Conservation (phyloP, 2,888 invertebrate species). For the Euproctis similis region DNA sequence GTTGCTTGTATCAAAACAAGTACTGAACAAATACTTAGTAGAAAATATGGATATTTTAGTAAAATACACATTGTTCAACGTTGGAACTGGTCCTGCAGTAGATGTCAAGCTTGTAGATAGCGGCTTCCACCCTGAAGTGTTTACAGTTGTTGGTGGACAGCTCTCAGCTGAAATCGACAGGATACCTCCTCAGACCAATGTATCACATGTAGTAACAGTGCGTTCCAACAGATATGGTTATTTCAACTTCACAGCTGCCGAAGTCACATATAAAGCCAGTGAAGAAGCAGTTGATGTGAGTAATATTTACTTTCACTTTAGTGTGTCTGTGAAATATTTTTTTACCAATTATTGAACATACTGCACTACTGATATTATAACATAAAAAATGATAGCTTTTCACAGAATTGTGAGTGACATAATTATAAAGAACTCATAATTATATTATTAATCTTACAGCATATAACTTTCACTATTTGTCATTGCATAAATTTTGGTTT, state of each 20-base stretch:
- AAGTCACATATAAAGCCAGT: conserved; percentile 89
- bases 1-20: conserved; percentile 93
- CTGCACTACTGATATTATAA: too few relatives aligned
- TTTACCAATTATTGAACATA: too few relatives aligned
- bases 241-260: conserved; percentile 98
- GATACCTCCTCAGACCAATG: conserved; percentile 94
- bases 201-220: conserved; percentile 94
- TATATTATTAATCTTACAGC: too few relatives aligned
- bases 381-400: too few relatives aligned
- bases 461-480: too few relatives aligned
- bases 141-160: conserved; percentile 92
- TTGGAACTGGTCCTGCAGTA: conserved; percentile 92
- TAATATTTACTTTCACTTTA: conserved; percentile 2
- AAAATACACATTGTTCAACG: conserved; percentile 95
- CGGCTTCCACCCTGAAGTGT: conserved; percentile 94
- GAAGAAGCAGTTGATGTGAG: conserved; percentile 86
- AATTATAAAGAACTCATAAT: too few relatives aligned
- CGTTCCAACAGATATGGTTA: conserved; percentile 92
- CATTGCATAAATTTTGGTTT: too few relatives aligned
- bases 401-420: too few relatives aligned
- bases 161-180: conserved; percentile 88
- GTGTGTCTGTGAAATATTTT: too few relatives aligned
- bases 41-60: conserved; percentile 97
- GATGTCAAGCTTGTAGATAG: conserved; percentile 92
- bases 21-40: conserved; percentile 96